Evolutionary conservation across 2,113 vertebrate genomes (phyloP).

Genomic region (Theropithecus gelada): DNA sequence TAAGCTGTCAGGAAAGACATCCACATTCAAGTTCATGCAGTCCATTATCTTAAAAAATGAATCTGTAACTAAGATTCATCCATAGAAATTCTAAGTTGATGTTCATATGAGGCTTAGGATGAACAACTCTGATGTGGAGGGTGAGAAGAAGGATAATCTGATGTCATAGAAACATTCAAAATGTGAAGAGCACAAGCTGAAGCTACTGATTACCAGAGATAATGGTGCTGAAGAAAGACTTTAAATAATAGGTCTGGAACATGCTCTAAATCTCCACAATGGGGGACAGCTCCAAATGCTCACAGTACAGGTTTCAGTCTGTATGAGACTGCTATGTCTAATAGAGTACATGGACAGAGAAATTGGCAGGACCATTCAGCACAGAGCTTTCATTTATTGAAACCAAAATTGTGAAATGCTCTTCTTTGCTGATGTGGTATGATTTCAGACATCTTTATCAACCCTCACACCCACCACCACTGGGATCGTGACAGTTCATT

Average conservation of each 20-base stretch:
- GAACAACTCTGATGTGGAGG: neutral
- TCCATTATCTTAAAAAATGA: neutral
- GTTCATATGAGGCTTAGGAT: neutral
- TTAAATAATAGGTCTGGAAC: neutral
- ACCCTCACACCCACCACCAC: neutral
- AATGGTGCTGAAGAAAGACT: neutral
- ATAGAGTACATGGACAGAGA: neutral
- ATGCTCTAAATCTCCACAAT: neutral
- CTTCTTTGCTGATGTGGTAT: neutral
- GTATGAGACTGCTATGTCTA: neutral
- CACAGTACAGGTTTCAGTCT: neutral
- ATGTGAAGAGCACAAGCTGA: neutral
- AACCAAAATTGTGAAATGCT: neutral
- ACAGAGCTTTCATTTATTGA: neutral
- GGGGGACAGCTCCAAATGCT: neutral
- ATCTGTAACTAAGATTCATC: neutral
- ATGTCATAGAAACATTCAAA: neutral
- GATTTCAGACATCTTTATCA: neutral
- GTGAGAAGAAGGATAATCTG: neutral
- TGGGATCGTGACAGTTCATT: neutral
- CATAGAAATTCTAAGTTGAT: neutral
- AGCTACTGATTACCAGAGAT: neutral
- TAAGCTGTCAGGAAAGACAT: slow-evolving; percentile 35
- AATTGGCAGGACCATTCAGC: neutral
- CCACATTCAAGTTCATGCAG: slow-evolving; percentile 4